Evolutionary conservation across 2,888 invertebrate genomes (phyloP).

Genomic region (Thyatira batis): DNA sequence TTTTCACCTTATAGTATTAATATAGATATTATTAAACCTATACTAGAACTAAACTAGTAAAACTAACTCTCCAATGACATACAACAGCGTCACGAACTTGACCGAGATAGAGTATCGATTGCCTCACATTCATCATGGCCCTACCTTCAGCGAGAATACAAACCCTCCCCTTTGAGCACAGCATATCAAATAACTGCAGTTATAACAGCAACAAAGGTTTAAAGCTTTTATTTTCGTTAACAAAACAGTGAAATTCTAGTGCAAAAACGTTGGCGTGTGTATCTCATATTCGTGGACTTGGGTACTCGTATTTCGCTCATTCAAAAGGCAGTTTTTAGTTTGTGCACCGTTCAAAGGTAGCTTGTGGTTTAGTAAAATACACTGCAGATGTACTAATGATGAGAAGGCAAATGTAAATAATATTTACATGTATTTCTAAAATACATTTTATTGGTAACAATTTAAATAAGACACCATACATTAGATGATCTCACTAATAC

Average conservation of each 20-base stretch:
- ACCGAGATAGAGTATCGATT: neutral
- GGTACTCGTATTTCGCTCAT: neutral
- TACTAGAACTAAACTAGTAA: neutral
- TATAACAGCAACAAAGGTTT: neutral
- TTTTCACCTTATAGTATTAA: no score
- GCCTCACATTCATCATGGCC: neutral
- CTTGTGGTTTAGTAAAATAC: neutral
- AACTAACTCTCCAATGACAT: neutral
- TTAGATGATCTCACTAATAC: no score
- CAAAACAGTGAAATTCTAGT: neutral
- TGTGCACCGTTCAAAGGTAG: neutral
- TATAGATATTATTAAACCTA: neutral
- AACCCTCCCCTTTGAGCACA: neutral
- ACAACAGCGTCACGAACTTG: neutral
- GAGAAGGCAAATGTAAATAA: no score
- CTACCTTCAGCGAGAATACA: neutral
- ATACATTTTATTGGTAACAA: no score
- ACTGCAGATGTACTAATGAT: neutral
- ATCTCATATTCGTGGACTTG: neutral
- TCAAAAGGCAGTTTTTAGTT: neutral
- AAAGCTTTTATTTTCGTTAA: neutral
- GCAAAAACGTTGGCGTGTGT: neutral
- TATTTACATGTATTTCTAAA: no score
- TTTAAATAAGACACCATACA: no score
- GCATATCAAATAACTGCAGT: slow-evolving; percentile 1